Evolutionary conservation across 2,113 vertebrate genomes (phyloP), one percentile per base, ranked within the genome.

Genomic region (Rallus limicola): DNA sequence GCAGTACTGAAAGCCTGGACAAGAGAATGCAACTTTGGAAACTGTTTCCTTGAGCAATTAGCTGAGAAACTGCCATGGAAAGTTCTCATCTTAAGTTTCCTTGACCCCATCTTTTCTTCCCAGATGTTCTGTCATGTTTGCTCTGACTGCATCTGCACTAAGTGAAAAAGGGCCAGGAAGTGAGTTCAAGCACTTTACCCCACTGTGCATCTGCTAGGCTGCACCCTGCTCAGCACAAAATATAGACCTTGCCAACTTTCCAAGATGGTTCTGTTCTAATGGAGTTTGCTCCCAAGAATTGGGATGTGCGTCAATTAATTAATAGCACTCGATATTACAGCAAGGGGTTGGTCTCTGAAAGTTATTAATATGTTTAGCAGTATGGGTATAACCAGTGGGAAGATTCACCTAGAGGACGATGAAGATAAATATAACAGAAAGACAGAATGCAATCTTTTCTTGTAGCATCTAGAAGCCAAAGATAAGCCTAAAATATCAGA

Each of bases 41-140:
- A 55, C 59, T 3, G 31, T 70, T 93, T 90, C 76, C 58, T 92
- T 17, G 10, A 65, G 78, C 46, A 90, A 94, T 84, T 95, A 94
- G 68, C 55, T 78, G 76, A 83, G 91, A 92, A 93, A 81, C 28
- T 78, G 50, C 76, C 42, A 26, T 42, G 64, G 79, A 92, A 94
- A 90, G 15, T 88, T 92, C 36, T 88, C 86, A 82, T 86, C 75
- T 86, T 72, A 83, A 59, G 55, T 69, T 92, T 93, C 68, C 68
- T 92, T 96, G 88, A 93, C 60, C 86, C 60, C 52, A 59, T 88
- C 67, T 77, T 86, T 88, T 93, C 59, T 74, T 82, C 86, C 85
- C 82, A 95, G 86, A 92, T 96, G 80, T 88, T 93, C 67, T 77
- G 40, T 83, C 31, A 12, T 67, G 55, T 93, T 86, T 94, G 77